Percentiles rank a stretch among this genome's conserved stretches.
Conservation (phyloP, 1,140 invertebrate species). For the Cotesia glomerata region DNA sequence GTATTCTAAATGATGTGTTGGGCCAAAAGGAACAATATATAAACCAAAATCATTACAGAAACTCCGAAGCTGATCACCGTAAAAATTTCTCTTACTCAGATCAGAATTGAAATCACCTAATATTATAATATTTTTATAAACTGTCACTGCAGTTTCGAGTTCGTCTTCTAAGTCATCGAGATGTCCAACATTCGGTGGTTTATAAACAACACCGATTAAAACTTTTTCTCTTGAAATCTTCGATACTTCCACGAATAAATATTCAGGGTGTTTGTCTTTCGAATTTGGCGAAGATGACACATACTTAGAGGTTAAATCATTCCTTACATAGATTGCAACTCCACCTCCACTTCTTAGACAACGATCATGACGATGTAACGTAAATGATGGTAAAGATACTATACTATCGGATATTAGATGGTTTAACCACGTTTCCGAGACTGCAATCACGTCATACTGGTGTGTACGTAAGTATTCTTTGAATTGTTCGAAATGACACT, state of each 20-base stretch:
- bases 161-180: no score
- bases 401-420: background rate
- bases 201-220: background rate
- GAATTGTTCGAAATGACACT: background rate
- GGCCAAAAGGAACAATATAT: background rate
- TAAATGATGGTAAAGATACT: background rate
- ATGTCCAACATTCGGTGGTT: background rate
- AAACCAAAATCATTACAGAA: background rate
- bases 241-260: background rate
- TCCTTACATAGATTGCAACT: background rate
- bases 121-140: no score
- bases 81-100: background rate
- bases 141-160: no score
- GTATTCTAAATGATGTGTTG: background rate
- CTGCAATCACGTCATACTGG: background rate
- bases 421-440: background rate
- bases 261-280: background rate
- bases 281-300: background rate
- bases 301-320: background rate
- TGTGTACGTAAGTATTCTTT: background rate
- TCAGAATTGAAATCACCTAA: no score
- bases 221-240: background rate
- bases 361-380: background rate
- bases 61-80: background rate
- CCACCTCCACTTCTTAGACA: background rate